Conservation (phyloP, 1,140 invertebrate genomes). For the Drosophila nigrodunni region DNA sequence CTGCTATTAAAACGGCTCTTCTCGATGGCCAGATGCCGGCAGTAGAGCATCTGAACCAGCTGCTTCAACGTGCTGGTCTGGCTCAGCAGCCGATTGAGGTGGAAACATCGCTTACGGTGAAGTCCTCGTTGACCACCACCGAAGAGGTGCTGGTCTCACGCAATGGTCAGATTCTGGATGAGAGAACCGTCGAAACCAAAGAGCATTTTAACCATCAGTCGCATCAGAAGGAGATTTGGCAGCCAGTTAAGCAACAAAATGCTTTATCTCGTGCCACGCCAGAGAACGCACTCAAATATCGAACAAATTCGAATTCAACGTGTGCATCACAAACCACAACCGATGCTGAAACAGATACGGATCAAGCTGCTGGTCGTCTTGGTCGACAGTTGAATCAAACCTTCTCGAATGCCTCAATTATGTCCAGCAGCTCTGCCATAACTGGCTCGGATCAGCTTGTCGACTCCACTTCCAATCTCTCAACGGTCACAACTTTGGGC, state of each 20-base stretch:
- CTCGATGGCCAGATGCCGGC: conserved; percentile 90
- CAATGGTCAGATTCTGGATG: conserved; percentile 89
- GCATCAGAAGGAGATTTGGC: conserved; percentile 89
- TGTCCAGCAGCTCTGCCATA: conserved; percentile 67
- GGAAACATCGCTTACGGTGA: conserved; percentile 90
- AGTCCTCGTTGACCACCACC: conserved; percentile 90
- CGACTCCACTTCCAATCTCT: conserved; percentile 55
- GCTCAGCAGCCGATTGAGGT: conserved; percentile 89
- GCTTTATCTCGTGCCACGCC: conserved; percentile 57
- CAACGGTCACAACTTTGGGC: conserved; percentile 58
- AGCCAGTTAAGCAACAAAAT: conserved; percentile 85
- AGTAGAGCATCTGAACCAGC: conserved; percentile 90
- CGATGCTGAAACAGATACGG: conserved; percentile 42
- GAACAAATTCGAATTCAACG: conserved; percentile 62
- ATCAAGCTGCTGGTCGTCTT: conserved; percentile 20
- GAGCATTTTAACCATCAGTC: conserved; percentile 90
- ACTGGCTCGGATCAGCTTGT: conserved; percentile 59
- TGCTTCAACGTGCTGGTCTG: conserved; percentile 89
- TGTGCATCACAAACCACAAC: conserved; percentile 57
- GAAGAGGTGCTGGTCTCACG: conserved; percentile 90
- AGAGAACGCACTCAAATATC: conserved; percentile 67
- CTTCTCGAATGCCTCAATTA: conserved; percentile 68
- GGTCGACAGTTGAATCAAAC: conserved; percentile 72
- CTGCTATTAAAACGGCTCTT: conserved; percentile 89
- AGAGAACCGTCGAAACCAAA: conserved; percentile 89